Base-by-base conservation (phyloP, 2,113 vertebrate genomes). In the Myrmophylax atrothorax region DNA sequence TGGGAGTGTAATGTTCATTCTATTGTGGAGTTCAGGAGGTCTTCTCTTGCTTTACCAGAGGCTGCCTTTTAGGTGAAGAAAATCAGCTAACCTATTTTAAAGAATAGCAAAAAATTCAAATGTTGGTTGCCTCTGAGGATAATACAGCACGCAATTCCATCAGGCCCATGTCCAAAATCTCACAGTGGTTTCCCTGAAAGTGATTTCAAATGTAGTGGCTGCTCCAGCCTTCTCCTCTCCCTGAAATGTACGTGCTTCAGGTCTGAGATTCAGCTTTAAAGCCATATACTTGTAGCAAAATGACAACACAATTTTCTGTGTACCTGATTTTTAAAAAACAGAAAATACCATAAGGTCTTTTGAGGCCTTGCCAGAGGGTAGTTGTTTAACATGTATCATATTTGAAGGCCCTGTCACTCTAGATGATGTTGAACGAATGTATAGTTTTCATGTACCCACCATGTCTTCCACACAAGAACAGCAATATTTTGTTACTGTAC, bases 281-380 rank as follows among this genome's bases (percentile, higher is more conserved):
- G 58, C 91, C 62, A 19, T 47, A 55, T 50, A 91, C 84, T 95
- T 85, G 92, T 29, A 93, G 83, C 92, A 88, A 97, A 97, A 97
- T 87, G 91, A 79, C 97, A 97, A 92, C 94, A 91, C 76, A 84
- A 84, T 95, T 96, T 93, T 91, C 95, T 90, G 64, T 90, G 94
- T 96, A 96, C 81, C 87, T 96, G 93, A 94, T 96, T 96, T 95
- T 97, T 94, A 91, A 96, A 97, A 96, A 96, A 58, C 96, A 96
- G 95, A 91, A 97, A 95, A 96, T 96, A 95, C 83, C 64, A 91
- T 94, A 93, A 90, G 91, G 96, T 94, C 94, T 95, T 97, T 81
- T 58, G 70, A 97, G 96, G 96, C 85, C 81, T 79, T 91, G 95
- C 96, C 95, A 94, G 86, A 69, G 97, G 95, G 94, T 70, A 94